A percentile compares a stretch with the other conserved stretches of the same genome.
Evolutionary conservation across 2,888 invertebrate species (phyloP).

Genomic region (Notocelia uddmanniana): DNA sequence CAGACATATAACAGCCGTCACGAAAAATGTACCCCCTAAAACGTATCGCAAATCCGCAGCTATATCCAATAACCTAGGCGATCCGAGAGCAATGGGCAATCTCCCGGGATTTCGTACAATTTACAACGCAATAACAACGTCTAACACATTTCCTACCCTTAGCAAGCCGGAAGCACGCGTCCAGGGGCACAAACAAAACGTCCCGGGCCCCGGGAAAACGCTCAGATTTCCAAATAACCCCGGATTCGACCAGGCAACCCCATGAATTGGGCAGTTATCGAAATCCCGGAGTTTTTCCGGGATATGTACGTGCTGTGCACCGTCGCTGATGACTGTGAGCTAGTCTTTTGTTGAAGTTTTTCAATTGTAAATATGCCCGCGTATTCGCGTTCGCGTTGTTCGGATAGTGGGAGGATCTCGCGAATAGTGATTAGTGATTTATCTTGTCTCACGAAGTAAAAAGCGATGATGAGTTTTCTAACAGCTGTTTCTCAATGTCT

Average conservation of each 20-base stretch:
- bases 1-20: neutral
- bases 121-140: constrained; percentile 42
- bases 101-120: constrained; percentile 33
- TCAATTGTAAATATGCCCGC: neutral
- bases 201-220: constrained; percentile 37
- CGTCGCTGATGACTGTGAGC: constrained; percentile 35
- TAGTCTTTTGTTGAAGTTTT: constrained; percentile 28
- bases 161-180: constrained; percentile 40
- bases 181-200: constrained; percentile 45
- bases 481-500: no score
- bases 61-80: constrained; percentile 31
- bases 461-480: no score
- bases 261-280: constrained; percentile 47
- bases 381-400: no score
- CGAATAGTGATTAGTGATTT: neutral
- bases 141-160: constrained; percentile 45
- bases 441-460: neutral
- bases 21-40: constrained; percentile 17
- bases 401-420: constrained; percentile 4
- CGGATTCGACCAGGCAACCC: constrained; percentile 42
- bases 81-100: constrained; percentile 36
- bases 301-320: constrained; percentile 33
- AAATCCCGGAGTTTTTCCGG: constrained; percentile 44
- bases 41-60: constrained; percentile 32
- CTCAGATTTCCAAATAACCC: constrained; percentile 42